Base-by-base conservation (phyloP, 2,797 vertebrate species). In the Rhabdomys pumilio region DNA sequence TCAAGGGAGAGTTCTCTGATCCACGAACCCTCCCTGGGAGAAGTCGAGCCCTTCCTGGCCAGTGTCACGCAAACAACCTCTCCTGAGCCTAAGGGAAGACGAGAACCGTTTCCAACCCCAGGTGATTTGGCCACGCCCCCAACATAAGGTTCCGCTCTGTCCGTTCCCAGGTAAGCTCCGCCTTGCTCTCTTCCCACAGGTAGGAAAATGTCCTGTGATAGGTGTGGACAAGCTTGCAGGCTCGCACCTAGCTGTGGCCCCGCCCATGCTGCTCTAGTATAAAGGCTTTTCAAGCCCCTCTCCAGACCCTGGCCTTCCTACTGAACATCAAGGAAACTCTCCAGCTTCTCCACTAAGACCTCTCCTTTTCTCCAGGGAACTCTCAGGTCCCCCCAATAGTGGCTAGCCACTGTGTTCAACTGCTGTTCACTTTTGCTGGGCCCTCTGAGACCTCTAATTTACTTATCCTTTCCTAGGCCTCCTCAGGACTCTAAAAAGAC, bases 41-140 rank as follows among this genome's bases (percentile, higher is more conserved):
- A 20, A 11, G 24, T 14, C 67, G 73, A 59, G 73, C 93, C 76
- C 47, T n/a, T 17, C 57, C 34, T 3, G n/a, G 8, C 31, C 26
- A 17, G n/a, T 1, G 9, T 10, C 83, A 41, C 15, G 29, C 31
- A n/a, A 24, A 72, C 10, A 19, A n/a, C 9, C 41, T 75, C 47
- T 72, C 5, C 53, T 13, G 10, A 0, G 19, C 8, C 67, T 0
- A 3, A 6, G 13, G 13, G 15, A 55, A 8, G 12, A 22, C 3
- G 4, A 22, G 55, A 63, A 50, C 13, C 8, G n/a, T 3, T 79
- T 53, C 77, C 63, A 3, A 12, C 14, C 63, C 0, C 6, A 4
- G 44, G 7, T 6, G 6, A 5, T 13, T 31, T 0, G 24, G 57
- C 3, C 83, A 53, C 96, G 55, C 94, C 93, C 90, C 82, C 1